Conservation (phyloP, 2,113 vertebrate genomes). For the Siniperca knerii region DNA sequence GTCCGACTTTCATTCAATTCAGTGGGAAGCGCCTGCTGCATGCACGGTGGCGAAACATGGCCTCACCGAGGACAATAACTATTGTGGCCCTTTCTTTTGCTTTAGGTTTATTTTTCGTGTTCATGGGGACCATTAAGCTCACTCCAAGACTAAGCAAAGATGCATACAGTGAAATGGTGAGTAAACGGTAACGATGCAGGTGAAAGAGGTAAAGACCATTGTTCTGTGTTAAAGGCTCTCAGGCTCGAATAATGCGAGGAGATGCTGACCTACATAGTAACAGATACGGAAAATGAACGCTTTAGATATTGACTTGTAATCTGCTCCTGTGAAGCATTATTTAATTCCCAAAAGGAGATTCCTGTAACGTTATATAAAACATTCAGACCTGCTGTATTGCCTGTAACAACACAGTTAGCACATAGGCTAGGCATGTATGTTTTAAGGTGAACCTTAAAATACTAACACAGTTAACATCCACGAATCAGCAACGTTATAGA, state of each 20-base stretch:
- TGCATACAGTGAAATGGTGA: conserved; percentile 98
- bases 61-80: conserved; percentile 94
- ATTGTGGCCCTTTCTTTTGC: conserved; percentile 95
- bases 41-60: conserved; percentile 83
- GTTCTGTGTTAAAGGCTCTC: conserved; percentile 59
- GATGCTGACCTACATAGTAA: conserved; percentile 64
- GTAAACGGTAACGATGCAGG: conserved; percentile 54
- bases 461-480: neutral
- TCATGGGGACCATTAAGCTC: conserved; percentile 98
- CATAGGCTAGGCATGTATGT: neutral
- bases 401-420: conserved; percentile 11
- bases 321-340: neutral
- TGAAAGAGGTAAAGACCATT: conserved; percentile 59
- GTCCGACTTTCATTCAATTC: conserved; percentile 46
- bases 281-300: conserved; percentile 16
- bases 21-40: conserved; percentile 44
- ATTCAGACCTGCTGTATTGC: neutral
- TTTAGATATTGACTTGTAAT: neutral
- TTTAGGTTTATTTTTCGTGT: conserved; percentile 96
- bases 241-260: conserved; percentile 39
- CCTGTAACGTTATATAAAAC: neutral
- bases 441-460: neutral
- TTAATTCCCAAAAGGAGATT: neutral
- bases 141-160: conserved; percentile 97
- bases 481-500: too few species aligned